These are phyloP conservation scores for Scleropages formosus DNA, from an alignment of 2,797 vertebrate species.

Conservation along the genomic window DNA sequence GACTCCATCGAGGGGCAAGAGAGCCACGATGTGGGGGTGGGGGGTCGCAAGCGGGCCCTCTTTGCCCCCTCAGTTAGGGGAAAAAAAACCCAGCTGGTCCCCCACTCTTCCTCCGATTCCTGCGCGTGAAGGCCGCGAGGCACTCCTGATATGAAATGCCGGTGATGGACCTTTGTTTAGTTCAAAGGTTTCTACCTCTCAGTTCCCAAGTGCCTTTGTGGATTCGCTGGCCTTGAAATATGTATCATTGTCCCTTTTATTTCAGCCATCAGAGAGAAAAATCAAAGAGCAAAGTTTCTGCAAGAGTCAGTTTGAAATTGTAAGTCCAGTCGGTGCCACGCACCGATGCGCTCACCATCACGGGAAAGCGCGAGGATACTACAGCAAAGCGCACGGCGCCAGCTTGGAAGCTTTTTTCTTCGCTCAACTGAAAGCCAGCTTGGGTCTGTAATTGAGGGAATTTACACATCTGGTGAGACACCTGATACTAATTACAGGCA, in stretches of 20 bases:
- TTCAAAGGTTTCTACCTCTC: conserved; percentile 98
- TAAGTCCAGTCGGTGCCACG: conserved; percentile 72
- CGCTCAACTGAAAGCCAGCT: conserved; percentile 45
- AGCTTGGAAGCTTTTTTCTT: conserved; percentile 36
- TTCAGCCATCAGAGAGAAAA: conserved; percentile 86
- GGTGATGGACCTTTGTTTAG: conserved; percentile 94
- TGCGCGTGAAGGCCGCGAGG: conserved; percentile 80
- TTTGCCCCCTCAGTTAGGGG: conserved; percentile 65
- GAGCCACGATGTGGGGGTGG: conserved; percentile 56
- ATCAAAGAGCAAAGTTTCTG: conserved; percentile 87
- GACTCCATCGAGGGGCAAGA: conserved; percentile 56
- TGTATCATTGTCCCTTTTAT: conserved; percentile 99
- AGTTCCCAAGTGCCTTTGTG: conserved; percentile 97
- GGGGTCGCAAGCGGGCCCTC: conserved; percentile 68
- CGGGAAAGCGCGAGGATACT: conserved; percentile 15
- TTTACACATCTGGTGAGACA: too few relatives aligned
- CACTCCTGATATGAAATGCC: conserved; percentile 80
- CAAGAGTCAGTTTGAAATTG: conserved; percentile 85
- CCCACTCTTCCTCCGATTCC: conserved; percentile 54
- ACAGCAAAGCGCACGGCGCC: not conserved
- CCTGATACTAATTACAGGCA: too few relatives aligned
- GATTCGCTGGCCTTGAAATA: conserved; percentile 95
- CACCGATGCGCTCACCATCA: conserved; percentile 65
- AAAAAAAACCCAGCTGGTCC: conserved; percentile 62
- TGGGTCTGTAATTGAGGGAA: not conserved